A percentile compares a stretch with the other conserved stretches of the same genome.
phyloP scores from a whole-genome alignment of 2,797 vertebrate genomes.

The Darevskia nairensis region DNA sequence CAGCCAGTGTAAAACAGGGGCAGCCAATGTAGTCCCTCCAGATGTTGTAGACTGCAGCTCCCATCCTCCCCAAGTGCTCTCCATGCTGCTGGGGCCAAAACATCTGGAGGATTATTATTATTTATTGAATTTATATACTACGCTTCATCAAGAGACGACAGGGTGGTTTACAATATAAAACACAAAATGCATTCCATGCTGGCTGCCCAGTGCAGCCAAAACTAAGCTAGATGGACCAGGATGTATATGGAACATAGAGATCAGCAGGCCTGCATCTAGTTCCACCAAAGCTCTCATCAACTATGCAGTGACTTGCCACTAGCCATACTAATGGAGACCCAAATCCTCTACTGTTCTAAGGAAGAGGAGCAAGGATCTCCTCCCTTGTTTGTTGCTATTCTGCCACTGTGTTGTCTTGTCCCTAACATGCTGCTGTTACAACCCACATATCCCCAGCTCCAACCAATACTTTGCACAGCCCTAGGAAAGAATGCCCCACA shows the following conservation, averaged over 20 bases:
- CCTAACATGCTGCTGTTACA: background rate
- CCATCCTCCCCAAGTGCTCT: background rate
- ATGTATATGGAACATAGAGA: background rate
- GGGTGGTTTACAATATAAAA: no score
- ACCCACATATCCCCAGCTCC: slow-evolving; percentile 5
- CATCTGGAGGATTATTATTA: background rate
- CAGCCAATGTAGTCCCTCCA: background rate
- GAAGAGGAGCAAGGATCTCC: background rate
- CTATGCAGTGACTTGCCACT: background rate
- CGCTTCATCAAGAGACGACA: no score
- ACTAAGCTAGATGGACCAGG: background rate
- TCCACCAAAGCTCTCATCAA: background rate
- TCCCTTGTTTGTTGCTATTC: no score
- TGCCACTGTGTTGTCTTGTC: no score
- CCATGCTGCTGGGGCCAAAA: background rate
- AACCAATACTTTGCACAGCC: slow-evolving; percentile 3
- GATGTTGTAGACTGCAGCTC: background rate
- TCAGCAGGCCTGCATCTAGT: background rate
- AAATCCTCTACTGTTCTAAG: background rate
- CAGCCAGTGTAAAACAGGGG: background rate
- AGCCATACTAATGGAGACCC: background rate
- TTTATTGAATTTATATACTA: no score
- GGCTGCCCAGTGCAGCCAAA: background rate
- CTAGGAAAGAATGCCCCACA: background rate
- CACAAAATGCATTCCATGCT: background rate